These are phyloP conservation scores for Cataglyphis altisquamis DNA, from an alignment of 2,888 invertebrate genomes.

Conservation along the genomic window DNA sequence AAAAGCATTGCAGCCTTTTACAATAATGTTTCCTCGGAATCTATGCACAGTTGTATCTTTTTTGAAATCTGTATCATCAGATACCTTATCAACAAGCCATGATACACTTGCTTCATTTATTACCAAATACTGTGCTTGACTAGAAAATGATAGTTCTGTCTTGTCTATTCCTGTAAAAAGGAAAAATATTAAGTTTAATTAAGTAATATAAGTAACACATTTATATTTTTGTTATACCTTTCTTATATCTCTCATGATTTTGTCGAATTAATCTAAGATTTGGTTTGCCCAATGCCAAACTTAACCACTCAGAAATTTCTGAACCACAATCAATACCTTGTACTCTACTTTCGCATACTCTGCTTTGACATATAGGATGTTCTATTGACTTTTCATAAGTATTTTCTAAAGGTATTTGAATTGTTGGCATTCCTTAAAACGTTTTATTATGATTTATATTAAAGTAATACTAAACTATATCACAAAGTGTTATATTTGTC, in stretches of 20 bases:
- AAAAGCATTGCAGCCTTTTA: slow-evolving; percentile 91
- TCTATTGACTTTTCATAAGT: slow-evolving; percentile 78
- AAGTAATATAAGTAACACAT: slow-evolving; percentile 8
- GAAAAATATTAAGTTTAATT: slow-evolving; percentile 17
- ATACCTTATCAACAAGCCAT: slow-evolving; percentile 90
- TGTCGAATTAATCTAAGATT: slow-evolving; percentile 91
- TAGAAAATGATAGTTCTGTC: slow-evolving; percentile 89
- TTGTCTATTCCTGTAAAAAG: slow-evolving; percentile 71
- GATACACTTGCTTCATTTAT: slow-evolving; percentile 92
- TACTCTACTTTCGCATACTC: slow-evolving; percentile 94
- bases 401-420: slow-evolving; percentile 87
- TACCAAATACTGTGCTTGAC: slow-evolving; percentile 95
- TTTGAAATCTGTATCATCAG: slow-evolving; percentile 85
- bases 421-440: slow-evolving; percentile 87
- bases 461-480: slow-evolving; percentile 13
- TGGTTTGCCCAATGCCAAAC: slow-evolving; percentile 89
- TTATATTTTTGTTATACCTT: slow-evolving; percentile 45
- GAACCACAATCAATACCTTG: slow-evolving; percentile 95
- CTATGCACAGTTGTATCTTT: slow-evolving; percentile 90
- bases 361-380: slow-evolving; percentile 90
- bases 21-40: slow-evolving; percentile 96
- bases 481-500: neutral
- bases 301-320: slow-evolving; percentile 93
- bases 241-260: slow-evolving; percentile 71
- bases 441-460: neutral